These are phyloP conservation scores for Linnaemya vulpina DNA, from an alignment of 2,888 invertebrate species.

Conservation along the genomic window DNA sequence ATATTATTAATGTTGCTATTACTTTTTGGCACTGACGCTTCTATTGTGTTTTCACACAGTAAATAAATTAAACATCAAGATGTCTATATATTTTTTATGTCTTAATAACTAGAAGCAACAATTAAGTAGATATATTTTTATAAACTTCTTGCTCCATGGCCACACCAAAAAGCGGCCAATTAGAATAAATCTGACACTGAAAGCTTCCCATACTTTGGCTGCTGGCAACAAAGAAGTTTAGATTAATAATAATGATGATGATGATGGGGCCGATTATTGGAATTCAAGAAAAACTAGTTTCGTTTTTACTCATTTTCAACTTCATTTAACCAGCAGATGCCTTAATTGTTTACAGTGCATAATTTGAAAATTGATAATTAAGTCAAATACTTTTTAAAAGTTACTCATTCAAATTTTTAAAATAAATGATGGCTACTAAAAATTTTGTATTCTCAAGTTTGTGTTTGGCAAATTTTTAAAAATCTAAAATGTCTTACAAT, in stretches of 20 bases:
- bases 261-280: constrained; percentile 21
- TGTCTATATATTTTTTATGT: constrained; percentile 17
- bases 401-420: background rate
- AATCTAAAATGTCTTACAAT: too few species aligned
- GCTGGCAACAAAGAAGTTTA: background rate
- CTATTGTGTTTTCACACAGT: background rate
- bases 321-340: constrained; percentile 48
- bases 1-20: too few species aligned
- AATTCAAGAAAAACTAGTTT: constrained; percentile 24
- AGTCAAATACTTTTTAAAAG: background rate
- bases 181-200: constrained; percentile 67
- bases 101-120: background rate
- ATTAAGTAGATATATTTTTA: constrained; percentile 14
- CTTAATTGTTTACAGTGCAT: constrained; percentile 10
- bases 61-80: background rate
- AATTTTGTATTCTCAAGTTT: background rate
- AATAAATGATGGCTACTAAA: background rate
- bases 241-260: constrained; percentile 1
- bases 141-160: background rate
- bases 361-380: background rate
- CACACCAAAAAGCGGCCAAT: constrained; percentile 35
- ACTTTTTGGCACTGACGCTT: background rate
- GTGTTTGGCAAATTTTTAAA: too few species aligned
- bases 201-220: constrained; percentile 46
- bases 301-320: constrained; percentile 20